Evolutionary conservation across 2,797 vertebrate species (phyloP).

Genomic region (Rousettus madagascariensis): DNA sequence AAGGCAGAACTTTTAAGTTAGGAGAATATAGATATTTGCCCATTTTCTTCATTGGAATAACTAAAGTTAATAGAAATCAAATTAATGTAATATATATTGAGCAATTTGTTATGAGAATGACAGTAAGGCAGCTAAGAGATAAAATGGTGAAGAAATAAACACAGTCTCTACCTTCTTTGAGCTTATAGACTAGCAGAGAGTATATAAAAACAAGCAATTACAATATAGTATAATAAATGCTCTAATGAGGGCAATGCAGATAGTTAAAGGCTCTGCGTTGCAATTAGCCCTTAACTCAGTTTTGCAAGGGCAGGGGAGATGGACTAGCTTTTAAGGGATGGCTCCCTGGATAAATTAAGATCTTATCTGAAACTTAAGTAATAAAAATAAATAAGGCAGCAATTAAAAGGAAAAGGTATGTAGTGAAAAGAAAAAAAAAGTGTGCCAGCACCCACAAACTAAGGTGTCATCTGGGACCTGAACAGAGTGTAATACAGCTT

Average conservation of each 20-base stretch:
- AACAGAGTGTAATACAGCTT: not conserved
- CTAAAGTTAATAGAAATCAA: not conserved
- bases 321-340: not conserved
- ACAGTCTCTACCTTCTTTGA: not conserved
- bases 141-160: not conserved
- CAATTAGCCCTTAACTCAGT: not conserved
- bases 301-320: not conserved
- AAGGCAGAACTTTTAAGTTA: not conserved
- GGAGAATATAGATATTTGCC: not conserved
- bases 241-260: not conserved
- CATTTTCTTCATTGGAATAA: not conserved
- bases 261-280: not conserved
- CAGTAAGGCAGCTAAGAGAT: not conserved
- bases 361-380: not conserved
- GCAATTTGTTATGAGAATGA: not conserved
- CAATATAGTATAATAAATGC: not conserved
- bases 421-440: not conserved
- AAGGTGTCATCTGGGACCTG: not conserved
- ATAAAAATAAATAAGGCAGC: not conserved
- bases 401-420: not conserved
- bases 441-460: not conserved
- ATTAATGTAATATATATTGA: not conserved
- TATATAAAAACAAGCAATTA: not conserved
- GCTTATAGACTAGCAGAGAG: not conserved
- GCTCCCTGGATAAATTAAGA: not conserved